phyloP scores from a whole-genome alignment of 2,888 invertebrate genomes.

The Tridacna crocea region DNA sequence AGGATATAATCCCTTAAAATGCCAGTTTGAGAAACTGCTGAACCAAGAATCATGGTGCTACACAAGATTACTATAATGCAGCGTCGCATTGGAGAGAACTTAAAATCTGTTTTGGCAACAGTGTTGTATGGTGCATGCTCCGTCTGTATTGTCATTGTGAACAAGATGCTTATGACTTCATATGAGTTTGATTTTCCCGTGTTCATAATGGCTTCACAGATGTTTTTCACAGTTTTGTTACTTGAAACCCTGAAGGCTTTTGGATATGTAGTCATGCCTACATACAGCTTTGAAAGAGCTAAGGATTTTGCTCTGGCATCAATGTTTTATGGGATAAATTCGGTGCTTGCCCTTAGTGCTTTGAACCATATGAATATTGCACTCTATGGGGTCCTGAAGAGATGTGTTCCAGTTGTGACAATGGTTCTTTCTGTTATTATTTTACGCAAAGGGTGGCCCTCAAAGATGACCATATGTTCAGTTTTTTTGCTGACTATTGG shows the following conservation, averaged over 20 bases:
- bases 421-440: constrained; percentile 82
- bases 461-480: constrained; percentile 76
- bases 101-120: constrained; percentile 74
- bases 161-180: constrained; percentile 83
- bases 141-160: constrained; percentile 84
- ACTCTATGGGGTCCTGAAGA: constrained; percentile 86
- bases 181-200: constrained; percentile 85
- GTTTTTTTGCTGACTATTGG: constrained; percentile 83
- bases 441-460: constrained; percentile 82
- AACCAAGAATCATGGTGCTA: too few relatives aligned
- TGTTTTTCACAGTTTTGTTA: constrained; percentile 83
- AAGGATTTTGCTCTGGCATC: constrained; percentile 84
- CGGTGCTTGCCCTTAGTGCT: constrained; percentile 85
- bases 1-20: too few relatives aligned
- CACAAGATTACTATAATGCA: too few relatives aligned
- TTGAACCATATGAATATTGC: constrained; percentile 86
- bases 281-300: constrained; percentile 84
- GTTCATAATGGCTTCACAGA: constrained; percentile 85
- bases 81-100: background rate
- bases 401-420: constrained; percentile 85
- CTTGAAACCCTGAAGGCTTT: constrained; percentile 82
- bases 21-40: too few relatives aligned
- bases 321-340: constrained; percentile 85
- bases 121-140: constrained; percentile 84
- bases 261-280: constrained; percentile 77